phyloP scores from a whole-genome alignment of 2,113 vertebrate genomes.

The Columba janthina region DNA sequence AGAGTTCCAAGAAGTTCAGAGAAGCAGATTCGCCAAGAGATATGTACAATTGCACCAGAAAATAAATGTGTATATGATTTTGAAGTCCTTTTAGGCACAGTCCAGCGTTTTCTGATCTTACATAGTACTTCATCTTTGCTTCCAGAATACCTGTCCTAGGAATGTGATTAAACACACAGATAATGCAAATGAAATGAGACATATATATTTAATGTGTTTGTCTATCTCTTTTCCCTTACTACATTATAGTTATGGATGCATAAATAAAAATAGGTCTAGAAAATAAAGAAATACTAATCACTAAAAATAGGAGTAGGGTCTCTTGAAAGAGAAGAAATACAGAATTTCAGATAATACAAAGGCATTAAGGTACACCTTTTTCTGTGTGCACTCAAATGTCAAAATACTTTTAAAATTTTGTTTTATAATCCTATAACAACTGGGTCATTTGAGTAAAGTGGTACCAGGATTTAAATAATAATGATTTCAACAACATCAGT shows the following conservation, averaged over 20 bases:
- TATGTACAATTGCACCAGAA: background rate
- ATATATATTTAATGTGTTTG: background rate
- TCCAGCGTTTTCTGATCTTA: background rate
- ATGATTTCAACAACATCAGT: background rate
- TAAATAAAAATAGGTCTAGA: background rate
- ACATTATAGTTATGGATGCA: background rate
- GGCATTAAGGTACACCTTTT: background rate
- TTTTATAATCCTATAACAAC: background rate
- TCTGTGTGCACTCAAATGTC: background rate
- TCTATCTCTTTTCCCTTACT: background rate
- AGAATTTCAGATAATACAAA: background rate
- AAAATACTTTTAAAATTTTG: background rate
- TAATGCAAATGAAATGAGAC: background rate
- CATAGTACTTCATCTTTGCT: background rate
- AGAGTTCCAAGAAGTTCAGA: background rate
- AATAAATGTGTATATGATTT: background rate
- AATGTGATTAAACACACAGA: background rate
- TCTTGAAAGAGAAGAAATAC: background rate
- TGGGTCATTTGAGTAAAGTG: background rate
- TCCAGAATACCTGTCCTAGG: background rate
- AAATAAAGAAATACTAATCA: background rate
- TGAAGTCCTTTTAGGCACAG: background rate
- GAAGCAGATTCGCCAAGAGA: background rate
- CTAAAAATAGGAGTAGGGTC: background rate
- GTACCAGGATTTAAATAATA: background rate